Evolutionary conservation across 1,140 invertebrate genomes (phyloP), one percentile per base, ranked within the genome.

Genomic region (Drosophila parabipectinata): DNA sequence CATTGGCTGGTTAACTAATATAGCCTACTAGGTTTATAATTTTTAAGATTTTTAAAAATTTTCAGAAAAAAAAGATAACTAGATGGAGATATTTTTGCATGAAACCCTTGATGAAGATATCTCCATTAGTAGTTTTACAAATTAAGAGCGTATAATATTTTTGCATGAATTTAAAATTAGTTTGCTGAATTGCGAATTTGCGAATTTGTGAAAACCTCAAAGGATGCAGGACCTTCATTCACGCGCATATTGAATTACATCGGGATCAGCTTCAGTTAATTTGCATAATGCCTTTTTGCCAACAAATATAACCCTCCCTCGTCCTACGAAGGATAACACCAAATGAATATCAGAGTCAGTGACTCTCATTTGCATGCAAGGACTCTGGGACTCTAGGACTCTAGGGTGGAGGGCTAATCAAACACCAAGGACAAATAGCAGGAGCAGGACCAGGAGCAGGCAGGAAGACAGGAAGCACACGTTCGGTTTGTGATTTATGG

Each of bases 201-300:
- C 55, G 66, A 77, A 77, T 68, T 15, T 8, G 4, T 7, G 14
- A 44, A 44, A 56, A 77, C 34, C 48, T 47, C 32, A 14, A 34
- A 30, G 64, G 64, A 68, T 69, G 15, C 9, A 34, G 12, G 4
- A 45, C 50, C 59, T 69, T 59, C 14, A 72, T 60, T 81, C 79
- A 64, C 80, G 80, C 80, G 80, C 48, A 84, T 83, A 83, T 83
- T 72, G 76, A 83, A 83, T 83, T 83, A 83, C 80, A 76, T 45
- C 50, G 32, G 79, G 64, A 79, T 84, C 76, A 64, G 55, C 39
- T 62, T 50, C 50, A 53, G 52, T 18, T 24, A 76, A 83, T 83
- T 83, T 83, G 80, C 80, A 83, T 83, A 83, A 84, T 78, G 53
- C 64, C 64, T 71, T 69, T 69, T 3, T 21, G 39, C 18, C 12